Evolutionary conservation across 2,113 vertebrate species (phyloP), one percentile per base, ranked within the genome.

Genomic region (Myodes glareolus): DNA sequence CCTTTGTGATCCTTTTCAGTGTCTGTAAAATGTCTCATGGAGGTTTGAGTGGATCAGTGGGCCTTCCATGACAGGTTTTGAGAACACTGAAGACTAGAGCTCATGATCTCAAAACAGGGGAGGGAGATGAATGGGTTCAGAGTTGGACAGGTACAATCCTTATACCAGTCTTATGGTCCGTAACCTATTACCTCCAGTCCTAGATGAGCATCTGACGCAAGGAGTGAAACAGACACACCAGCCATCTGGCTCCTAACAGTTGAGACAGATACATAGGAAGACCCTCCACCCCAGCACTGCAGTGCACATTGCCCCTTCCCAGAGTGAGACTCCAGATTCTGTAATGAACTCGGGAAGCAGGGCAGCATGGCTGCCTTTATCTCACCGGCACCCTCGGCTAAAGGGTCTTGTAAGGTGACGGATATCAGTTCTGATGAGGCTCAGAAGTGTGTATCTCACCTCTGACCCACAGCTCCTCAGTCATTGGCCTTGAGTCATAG

Each of bases 121-220:
- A 87, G 31, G 4, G 84, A 36, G 45, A 70, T 27, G 31, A 23
- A 50, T 67, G 11, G 29, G 29, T 16, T 45, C 14, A 86, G 39
- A 86, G 63, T 21, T 47, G 17, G 23, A 23, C 0, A 86, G 61
- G 29, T 17, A 33, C 11, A 14, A 19, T 31, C 9, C 21, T 67
- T 25, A 31, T 1, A 39, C 14, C 0, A 7, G 27, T 29, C 63
- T 47, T 36, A 13, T 2, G 23, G 17, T 47, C 29, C 5, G 7
- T 31, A 65, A 8, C 63, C 17, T 17, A 1, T 19, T 8, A 29
- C 25, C 39, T 27, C 1, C 16, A 65, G 39, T 85, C 7, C 0
- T 19, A 19, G 81, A 27, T 8, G 4, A 14, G 31, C 27, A 45
- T 31, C 61, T 42, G 36, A 33, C 45, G 7, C 27, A 85, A 45